These are phyloP conservation scores for Haliaeetus leucogaster DNA, from an alignment of 2,113 vertebrate genomes.

Conservation along the genomic window DNA sequence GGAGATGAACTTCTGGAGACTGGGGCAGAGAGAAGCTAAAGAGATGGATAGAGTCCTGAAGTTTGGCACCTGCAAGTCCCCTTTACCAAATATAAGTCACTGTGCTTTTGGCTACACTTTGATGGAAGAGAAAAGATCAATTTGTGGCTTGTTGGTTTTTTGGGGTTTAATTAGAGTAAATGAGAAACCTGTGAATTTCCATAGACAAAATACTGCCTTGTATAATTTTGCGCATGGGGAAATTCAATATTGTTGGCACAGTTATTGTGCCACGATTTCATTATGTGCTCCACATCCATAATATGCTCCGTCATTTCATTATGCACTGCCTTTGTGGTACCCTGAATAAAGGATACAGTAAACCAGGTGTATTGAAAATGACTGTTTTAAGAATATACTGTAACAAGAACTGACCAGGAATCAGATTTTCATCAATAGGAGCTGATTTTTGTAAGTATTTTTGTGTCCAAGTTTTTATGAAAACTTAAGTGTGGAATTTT, in stretches of 20 bases:
- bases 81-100: not conserved
- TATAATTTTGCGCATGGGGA: not conserved
- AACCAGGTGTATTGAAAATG: not conserved
- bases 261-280: not conserved
- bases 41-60: not conserved
- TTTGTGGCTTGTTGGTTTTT: not conserved
- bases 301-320: not conserved
- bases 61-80: not conserved
- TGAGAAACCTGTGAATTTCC: not conserved
- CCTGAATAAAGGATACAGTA: not conserved
- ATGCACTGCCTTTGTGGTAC: not conserved
- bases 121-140: not conserved
- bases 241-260: not conserved
- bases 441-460: not conserved
- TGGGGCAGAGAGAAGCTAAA: not conserved
- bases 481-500: not conserved
- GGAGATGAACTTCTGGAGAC: not conserved
- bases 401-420: not conserved
- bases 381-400: not conserved
- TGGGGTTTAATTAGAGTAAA: not conserved
- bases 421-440: not conserved
- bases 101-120: not conserved
- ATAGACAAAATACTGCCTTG: not conserved
- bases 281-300: not conserved
- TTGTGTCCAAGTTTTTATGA: not conserved